Conservation (phyloP, 2,113 vertebrate genomes). For the Syngnathus floridae region DNA sequence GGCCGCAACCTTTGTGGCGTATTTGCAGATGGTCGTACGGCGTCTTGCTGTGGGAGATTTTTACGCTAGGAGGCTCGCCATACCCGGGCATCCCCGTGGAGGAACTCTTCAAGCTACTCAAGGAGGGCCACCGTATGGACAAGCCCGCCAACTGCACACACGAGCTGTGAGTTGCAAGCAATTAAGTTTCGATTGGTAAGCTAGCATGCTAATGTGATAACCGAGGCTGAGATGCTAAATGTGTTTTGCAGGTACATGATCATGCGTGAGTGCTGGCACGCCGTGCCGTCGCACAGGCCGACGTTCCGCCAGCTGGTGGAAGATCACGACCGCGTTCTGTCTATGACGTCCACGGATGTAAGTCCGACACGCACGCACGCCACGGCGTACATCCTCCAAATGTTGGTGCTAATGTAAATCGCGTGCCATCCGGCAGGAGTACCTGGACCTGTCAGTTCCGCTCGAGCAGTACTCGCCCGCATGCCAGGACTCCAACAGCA, state of each 20-base stretch:
- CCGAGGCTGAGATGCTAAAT: too few species aligned
- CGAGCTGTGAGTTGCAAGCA: constrained; percentile 78
- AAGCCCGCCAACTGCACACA: constrained; percentile 96
- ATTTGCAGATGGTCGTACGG: constrained; percentile 91
- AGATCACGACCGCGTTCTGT: constrained; percentile 88
- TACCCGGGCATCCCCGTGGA: constrained; percentile 96
- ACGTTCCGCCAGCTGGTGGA: constrained; percentile 98
- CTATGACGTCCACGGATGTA: constrained; percentile 87
- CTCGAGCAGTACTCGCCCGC: constrained; percentile 95
- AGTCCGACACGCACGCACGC: constrained; percentile 50
- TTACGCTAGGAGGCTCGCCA: constrained; percentile 92
- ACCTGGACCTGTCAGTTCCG: constrained; percentile 89
- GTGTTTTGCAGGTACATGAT: constrained; percentile 86
- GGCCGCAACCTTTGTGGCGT: constrained; percentile 49
- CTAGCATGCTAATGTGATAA: background rate
- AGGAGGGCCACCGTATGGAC: constrained; percentile 98
- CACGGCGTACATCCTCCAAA: too few species aligned
- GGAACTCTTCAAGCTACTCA: constrained; percentile 96
- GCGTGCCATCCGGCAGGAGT: constrained; percentile 52
- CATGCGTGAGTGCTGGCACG: constrained; percentile 97
- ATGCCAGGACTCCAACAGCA: constrained; percentile 90
- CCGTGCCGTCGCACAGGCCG: constrained; percentile 87
- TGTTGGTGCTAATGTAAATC: too few species aligned
- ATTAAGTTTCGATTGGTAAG: background rate
- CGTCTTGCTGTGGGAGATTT: constrained; percentile 97